phyloP scores from a whole-genome alignment of 1,140 invertebrate genomes.

The Drosophila seguyi region DNA sequence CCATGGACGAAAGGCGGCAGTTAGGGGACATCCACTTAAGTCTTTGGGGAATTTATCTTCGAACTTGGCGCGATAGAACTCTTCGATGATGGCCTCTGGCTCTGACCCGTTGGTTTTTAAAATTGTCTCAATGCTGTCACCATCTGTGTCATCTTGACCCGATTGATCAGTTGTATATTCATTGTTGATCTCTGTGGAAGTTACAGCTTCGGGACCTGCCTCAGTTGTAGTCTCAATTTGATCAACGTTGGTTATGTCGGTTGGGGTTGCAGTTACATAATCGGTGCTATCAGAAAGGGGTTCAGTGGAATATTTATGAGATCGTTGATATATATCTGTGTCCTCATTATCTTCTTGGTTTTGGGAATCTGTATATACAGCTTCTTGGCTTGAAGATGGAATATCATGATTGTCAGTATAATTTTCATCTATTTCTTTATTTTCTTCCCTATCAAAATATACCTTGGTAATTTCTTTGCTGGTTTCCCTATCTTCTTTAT shows the following conservation, averaged over 20 bases:
- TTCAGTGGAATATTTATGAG: not conserved
- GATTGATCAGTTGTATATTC: not conserved
- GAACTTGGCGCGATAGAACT: conserved; percentile 60
- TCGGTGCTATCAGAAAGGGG: not conserved
- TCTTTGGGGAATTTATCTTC: conserved; percentile 75
- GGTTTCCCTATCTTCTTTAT: no score
- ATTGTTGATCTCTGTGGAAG: not conserved
- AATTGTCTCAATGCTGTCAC: not conserved
- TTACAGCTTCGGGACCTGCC: not conserved
- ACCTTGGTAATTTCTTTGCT: not conserved
- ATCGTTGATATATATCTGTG: not conserved
- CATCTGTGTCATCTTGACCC: not conserved
- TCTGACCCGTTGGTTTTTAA: conserved; percentile 7
- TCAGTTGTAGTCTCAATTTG: not conserved
- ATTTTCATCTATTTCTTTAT: not conserved
- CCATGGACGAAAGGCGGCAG: conserved; percentile 73
- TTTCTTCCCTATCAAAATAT: not conserved
- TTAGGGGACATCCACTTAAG: conserved; percentile 74
- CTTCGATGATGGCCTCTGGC: conserved; percentile 40
- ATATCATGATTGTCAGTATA: not conserved
- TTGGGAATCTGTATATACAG: not conserved
- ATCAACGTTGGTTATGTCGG: not conserved
- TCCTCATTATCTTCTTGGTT: not conserved
- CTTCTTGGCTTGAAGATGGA: not conserved
- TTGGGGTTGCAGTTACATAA: not conserved